Evolutionary conservation across 2,888 invertebrate genomes (phyloP).

Genomic region (Cordilura impudica): DNA sequence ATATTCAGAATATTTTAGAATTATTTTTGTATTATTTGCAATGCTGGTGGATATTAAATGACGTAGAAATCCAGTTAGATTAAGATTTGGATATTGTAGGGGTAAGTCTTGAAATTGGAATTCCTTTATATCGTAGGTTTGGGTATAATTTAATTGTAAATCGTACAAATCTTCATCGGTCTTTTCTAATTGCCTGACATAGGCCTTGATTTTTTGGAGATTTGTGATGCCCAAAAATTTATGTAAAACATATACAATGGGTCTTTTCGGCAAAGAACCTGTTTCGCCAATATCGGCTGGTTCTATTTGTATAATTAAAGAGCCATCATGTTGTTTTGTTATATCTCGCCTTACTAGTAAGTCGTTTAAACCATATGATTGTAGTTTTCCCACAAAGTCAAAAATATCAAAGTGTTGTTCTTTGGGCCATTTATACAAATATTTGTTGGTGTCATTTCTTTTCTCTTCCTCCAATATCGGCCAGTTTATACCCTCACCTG

Average conservation of each 20-base stretch:
- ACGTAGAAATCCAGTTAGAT: not conserved
- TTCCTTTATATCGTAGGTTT: not conserved
- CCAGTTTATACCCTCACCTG: constrained; percentile 66
- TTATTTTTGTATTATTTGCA: not conserved
- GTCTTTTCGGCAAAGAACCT: not conserved
- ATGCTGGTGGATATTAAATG: not conserved
- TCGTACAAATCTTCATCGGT: not conserved
- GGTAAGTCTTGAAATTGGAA: not conserved
- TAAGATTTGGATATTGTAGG: constrained; percentile 9
- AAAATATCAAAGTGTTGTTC: constrained; percentile 65
- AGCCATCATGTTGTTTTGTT: not conserved
- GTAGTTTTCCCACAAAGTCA: constrained; percentile 66
- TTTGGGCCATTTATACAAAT: constrained; percentile 63
- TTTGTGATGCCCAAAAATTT: not conserved
- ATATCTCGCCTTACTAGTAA: constrained; percentile 53
- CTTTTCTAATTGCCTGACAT: not conserved
- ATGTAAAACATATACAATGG: not conserved
- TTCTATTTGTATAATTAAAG: constrained; percentile 5
- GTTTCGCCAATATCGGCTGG: not conserved
- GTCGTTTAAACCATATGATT: constrained; percentile 66
- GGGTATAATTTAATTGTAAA: not conserved
- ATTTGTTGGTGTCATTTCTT: not conserved
- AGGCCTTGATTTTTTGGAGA: not conserved
- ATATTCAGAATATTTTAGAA: constrained; percentile 18
- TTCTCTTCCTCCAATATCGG: constrained; percentile 58